phyloP scores from a whole-genome alignment of 2,888 invertebrate genomes.

The Watsonalla cultraria region DNA sequence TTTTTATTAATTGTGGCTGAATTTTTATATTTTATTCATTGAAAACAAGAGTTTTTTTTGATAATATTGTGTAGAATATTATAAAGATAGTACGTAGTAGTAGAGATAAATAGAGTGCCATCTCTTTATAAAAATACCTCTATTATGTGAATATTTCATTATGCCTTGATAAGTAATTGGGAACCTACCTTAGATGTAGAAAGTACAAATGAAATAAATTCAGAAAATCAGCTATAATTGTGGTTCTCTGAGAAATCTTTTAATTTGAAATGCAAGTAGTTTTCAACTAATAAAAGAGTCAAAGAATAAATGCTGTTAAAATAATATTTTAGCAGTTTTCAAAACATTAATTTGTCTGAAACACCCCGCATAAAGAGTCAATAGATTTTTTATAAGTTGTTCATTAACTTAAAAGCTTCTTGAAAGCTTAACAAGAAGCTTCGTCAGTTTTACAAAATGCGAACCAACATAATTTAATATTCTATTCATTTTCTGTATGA shows the following conservation, averaged over 20 bases:
- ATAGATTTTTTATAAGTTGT: constrained; percentile 70
- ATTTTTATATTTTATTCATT: too few species aligned
- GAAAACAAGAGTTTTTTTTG: too few species aligned
- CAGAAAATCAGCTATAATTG: background rate
- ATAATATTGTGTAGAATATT: too few species aligned
- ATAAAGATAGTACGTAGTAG: too few species aligned
- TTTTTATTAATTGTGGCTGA: too few species aligned
- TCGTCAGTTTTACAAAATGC: constrained; percentile 73
- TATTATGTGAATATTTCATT: too few species aligned
- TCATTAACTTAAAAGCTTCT: constrained; percentile 78
- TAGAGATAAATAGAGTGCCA: too few species aligned
- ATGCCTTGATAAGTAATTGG: too few species aligned
- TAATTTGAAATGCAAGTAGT: background rate
- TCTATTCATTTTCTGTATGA: constrained; percentile 73
- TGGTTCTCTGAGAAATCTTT: background rate
- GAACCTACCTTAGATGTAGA: too few species aligned
- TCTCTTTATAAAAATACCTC: too few species aligned
- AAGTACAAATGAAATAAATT: too few species aligned
- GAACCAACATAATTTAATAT: constrained; percentile 75
- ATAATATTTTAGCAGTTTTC: constrained; percentile 14
- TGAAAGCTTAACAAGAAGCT: constrained; percentile 73
- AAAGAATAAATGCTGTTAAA: background rate
- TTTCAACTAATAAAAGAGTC: background rate
- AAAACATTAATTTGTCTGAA: constrained; percentile 38
- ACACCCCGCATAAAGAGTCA: constrained; percentile 53